A percentile compares a stretch with the other conserved stretches of the same genome.
Evolutionary conservation across 2,797 vertebrate species (phyloP).

Genomic region (Macropodus opercularis): DNA sequence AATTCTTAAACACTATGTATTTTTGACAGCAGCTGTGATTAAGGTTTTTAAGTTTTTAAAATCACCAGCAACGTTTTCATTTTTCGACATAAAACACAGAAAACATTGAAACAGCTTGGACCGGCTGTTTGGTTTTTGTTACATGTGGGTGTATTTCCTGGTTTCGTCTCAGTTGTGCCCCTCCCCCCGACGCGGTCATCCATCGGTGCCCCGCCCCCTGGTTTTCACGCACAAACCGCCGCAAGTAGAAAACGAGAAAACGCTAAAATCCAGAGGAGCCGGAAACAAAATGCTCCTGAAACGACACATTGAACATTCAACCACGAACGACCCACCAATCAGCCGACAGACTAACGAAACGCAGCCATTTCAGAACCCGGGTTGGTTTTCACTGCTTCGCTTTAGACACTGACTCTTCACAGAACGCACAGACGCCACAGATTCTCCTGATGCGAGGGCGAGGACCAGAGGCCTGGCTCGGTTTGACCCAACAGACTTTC

Average conservation of each 20-base stretch:
- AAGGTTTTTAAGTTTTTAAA: slow-evolving; percentile 92
- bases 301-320: slow-evolving; percentile 52
- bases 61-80: slow-evolving; percentile 95
- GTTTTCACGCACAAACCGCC: slow-evolving; percentile 38
- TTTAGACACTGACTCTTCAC: slow-evolving; percentile 72
- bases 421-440: slow-evolving; percentile 76
- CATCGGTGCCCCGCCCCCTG: slow-evolving; percentile 32
- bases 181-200: slow-evolving; percentile 10
- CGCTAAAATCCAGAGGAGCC: slow-evolving; percentile 72
- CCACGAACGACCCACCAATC: slow-evolving; percentile 28
- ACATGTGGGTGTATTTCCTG: slow-evolving; percentile 98
- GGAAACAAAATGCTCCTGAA: slow-evolving; percentile 71
- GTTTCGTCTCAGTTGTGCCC: slow-evolving; percentile 78
- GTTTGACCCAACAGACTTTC: slow-evolving; percentile 55
- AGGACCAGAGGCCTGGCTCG: slow-evolving; percentile 51
- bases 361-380: slow-evolving; percentile 72
- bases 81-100: slow-evolving; percentile 97
- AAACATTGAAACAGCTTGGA: slow-evolving; percentile 96
- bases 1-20: slow-evolving; percentile 99
- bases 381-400: slow-evolving; percentile 34
- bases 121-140: slow-evolving; percentile 89
- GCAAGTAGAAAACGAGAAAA: slow-evolving; percentile 82
- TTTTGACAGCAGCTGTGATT: slow-evolving; percentile 99
- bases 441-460: slow-evolving; percentile 77
- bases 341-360: background rate